Conservation (phyloP, 2,888 invertebrate genomes). For the Hybos culiciformis region DNA sequence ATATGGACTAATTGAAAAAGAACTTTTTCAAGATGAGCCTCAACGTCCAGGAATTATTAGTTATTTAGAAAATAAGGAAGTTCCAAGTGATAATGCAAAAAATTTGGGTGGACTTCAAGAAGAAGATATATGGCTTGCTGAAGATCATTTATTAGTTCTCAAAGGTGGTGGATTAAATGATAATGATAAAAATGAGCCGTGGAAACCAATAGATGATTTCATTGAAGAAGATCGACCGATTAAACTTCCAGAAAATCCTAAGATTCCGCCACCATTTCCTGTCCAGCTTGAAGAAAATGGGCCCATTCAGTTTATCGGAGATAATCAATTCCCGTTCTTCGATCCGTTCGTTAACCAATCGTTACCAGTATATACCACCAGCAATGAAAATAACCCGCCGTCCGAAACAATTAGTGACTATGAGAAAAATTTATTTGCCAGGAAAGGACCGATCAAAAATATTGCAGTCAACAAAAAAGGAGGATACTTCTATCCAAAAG, state of each 20-base stretch:
- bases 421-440: slow-evolving; percentile 43
- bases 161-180: slow-evolving; percentile 57
- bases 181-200: slow-evolving; percentile 39
- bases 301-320: slow-evolving; percentile 74
- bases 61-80: slow-evolving; percentile 67
- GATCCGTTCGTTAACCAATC: slow-evolving; percentile 49
- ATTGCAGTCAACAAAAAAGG: slow-evolving; percentile 18
- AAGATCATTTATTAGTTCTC: slow-evolving; percentile 71
- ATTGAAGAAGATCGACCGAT: slow-evolving; percentile 71
- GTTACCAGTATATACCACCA: slow-evolving; percentile 48
- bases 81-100: slow-evolving; percentile 63
- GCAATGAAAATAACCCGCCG: slow-evolving; percentile 23
- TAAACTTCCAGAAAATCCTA: slow-evolving; percentile 67
- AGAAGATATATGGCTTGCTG: slow-evolving; percentile 81
- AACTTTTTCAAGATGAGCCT: slow-evolving; percentile 56
- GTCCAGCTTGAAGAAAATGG: slow-evolving; percentile 75
- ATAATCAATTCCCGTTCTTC: slow-evolving; percentile 47
- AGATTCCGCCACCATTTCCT: slow-evolving; percentile 86
- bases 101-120: slow-evolving; percentile 70
- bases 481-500: slow-evolving; percentile 35
- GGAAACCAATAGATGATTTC: slow-evolving; percentile 76
- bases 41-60: slow-evolving; percentile 71
- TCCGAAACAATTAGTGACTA: slow-evolving; percentile 24
- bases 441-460: slow-evolving; percentile 35
- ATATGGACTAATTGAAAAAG: slow-evolving; percentile 76